A percentile compares a stretch with the other conserved stretches of the same genome.
Conservation (phyloP, 2,113 vertebrate species). For the Galeopterus variegatus region DNA sequence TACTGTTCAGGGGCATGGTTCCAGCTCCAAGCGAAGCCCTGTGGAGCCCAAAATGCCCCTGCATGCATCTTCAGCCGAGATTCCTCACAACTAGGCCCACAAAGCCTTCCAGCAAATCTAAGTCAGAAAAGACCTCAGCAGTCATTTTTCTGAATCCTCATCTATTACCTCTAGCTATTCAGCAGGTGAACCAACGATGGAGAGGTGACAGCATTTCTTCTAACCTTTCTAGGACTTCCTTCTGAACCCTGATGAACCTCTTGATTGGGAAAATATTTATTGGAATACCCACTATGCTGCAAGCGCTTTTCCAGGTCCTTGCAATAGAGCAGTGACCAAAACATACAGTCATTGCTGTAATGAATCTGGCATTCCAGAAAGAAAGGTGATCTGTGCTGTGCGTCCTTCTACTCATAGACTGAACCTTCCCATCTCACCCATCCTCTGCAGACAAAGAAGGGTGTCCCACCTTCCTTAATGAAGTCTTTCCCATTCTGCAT, state of each 20-base stretch:
- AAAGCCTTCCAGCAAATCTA: not conserved
- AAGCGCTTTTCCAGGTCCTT: not conserved
- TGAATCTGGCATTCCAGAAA: fast-evolving
- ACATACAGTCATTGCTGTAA: not conserved
- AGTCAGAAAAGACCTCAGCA: not conserved
- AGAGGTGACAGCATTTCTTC: not conserved
- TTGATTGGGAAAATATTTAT: not conserved
- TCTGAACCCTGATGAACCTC: not conserved
- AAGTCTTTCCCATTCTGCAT: not conserved
- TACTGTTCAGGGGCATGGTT: not conserved
- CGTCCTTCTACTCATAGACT: not conserved
- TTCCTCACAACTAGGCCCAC: not conserved
- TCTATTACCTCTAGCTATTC: not conserved
- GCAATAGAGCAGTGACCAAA: not conserved
- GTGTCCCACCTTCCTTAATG: not conserved
- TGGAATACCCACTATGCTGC: not conserved
- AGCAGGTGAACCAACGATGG: not conserved
- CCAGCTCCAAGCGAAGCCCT: not conserved
- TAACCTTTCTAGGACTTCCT: not conserved
- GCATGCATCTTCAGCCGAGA: fast-evolving
- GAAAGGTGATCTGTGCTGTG: fast-evolving
- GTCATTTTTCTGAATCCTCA: not conserved
- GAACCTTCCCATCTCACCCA: not conserved
- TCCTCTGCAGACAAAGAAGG: not conserved
- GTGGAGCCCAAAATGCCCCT: fast-evolving